These are phyloP conservation scores for Melanocharis versteri DNA, from an alignment of 2,113 vertebrate species.

Conservation along the genomic window DNA sequence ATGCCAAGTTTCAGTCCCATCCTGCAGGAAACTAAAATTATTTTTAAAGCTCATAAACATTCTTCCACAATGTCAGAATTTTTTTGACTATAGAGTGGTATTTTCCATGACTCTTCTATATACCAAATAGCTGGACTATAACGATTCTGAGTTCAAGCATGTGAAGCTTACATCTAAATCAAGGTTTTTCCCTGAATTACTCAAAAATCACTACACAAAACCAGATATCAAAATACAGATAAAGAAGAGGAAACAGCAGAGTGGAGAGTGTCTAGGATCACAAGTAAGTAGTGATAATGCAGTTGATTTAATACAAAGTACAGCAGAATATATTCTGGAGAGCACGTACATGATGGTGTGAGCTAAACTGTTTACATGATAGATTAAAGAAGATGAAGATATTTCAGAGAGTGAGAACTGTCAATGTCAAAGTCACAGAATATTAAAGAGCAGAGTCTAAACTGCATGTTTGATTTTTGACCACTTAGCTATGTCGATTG, in stretches of 20 bases:
- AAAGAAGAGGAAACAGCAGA: neutral
- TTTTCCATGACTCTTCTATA: neutral
- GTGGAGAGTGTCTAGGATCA: neutral
- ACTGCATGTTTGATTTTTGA: neutral
- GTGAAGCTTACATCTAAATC: neutral
- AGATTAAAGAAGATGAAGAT: slow-evolving; percentile 49
- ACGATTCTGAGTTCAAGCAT: neutral
- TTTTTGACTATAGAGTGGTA: neutral
- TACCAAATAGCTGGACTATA: neutral
- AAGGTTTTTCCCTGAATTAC: neutral
- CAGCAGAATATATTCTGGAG: neutral
- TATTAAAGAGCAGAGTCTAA: slow-evolving; percentile 24
- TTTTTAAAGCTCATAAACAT: neutral
- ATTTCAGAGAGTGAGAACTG: slow-evolving; percentile 13
- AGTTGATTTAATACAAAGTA: neutral
- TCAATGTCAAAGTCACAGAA: slow-evolving; percentile 19
- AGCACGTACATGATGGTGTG: neutral
- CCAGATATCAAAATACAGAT: neutral
- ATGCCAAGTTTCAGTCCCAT: neutral
- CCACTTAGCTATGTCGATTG: neutral
- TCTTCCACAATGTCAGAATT: neutral
- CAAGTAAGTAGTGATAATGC: neutral
- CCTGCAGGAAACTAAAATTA: neutral
- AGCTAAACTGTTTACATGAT: slow-evolving; percentile 38
- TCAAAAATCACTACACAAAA: neutral